Evolutionary conservation across 2,888 invertebrate genomes (phyloP), one percentile per base, ranked within the genome.

Genomic region (Zelleria hepariella): DNA sequence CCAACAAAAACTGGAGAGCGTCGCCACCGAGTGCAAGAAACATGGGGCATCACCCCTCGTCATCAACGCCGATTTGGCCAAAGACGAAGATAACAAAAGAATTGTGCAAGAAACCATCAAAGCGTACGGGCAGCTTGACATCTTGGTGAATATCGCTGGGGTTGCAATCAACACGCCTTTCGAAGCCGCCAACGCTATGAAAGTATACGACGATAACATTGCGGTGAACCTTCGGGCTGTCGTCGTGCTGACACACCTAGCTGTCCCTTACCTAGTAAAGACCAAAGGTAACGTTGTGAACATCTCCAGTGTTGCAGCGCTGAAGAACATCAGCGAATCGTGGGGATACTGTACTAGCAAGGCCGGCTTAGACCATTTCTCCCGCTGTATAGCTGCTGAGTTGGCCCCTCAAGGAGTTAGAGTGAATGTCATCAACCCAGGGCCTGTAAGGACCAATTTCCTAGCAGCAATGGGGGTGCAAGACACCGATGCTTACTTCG

Each of bases 291-390:
- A 72, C 32, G 68, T 78, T 2, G 63, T 77, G 0, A 78, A 77
- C 47, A 63, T 74, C 5, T 78, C 77, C 0, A 79, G 78, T 60
- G 42, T 69, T 4, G 59, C 60, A 1, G 60, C 64, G 60, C 59
- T 64, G 6, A 5, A 65, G 20, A 15, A 52, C 5, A 20, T n/a
- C 20, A 7, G 58, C 8, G 59, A 51, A 56, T 67, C 64, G 51
- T 68, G 67, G 54, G 59, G 66, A 5, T 70, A 70, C 57, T 60
- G 64, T 27, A 27, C 62, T 1, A 67, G 70, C 5, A 72, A 72
- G 61, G 70, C 70, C 25, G 95, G 95, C 3, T 76, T 97, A 8
- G 97, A 98, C 82, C 96, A 97, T 73, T 92, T 98, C 65, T 97
- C 97, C 0, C 90, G 93, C 68, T 95, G 96, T 79, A n/a, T n/a